These are phyloP conservation scores for Arctocebus calabarensis DNA, from an alignment of 2,797 vertebrate species.

Conservation along the genomic window DNA sequence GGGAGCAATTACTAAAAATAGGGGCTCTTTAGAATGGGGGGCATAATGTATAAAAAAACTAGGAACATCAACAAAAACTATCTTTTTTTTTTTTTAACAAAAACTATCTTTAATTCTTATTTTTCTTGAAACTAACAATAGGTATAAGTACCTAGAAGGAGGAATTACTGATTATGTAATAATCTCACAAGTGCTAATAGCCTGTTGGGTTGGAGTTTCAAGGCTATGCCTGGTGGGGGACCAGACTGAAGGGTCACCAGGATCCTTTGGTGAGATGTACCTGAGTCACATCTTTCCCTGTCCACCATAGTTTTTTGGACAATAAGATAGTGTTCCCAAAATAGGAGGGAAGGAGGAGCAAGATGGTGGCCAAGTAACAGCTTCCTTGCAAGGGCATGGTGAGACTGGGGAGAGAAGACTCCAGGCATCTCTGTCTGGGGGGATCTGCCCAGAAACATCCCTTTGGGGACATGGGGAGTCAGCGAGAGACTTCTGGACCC, in stretches of 20 bases:
- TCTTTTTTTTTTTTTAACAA: neutral
- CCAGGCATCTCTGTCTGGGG: too few relatives aligned
- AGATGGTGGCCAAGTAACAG: too few relatives aligned
- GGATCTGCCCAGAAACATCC: too few relatives aligned
- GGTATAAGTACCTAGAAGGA: neutral
- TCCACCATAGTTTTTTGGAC: neutral
- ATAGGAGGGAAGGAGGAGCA: too few relatives aligned
- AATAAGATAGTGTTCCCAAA: too few relatives aligned
- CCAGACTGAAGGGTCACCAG: neutral
- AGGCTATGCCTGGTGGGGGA: neutral
- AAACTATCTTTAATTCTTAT: conserved; percentile 15
- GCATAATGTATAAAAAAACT: neutral
- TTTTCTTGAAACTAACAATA: neutral
- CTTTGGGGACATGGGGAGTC: too few relatives aligned
- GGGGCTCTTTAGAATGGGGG: neutral
- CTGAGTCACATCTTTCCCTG: neutral
- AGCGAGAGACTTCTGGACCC: too few relatives aligned
- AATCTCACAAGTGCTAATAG: neutral
- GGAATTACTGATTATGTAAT: neutral
- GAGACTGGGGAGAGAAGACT: too few relatives aligned
- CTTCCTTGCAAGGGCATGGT: too few relatives aligned
- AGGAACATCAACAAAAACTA: neutral
- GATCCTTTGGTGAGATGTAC: too few relatives aligned
- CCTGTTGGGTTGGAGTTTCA: neutral
- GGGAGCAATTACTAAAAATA: neutral